Evolutionary conservation across 1,140 invertebrate genomes (phyloP).

Genomic region (Brachionus manjavacas): DNA sequence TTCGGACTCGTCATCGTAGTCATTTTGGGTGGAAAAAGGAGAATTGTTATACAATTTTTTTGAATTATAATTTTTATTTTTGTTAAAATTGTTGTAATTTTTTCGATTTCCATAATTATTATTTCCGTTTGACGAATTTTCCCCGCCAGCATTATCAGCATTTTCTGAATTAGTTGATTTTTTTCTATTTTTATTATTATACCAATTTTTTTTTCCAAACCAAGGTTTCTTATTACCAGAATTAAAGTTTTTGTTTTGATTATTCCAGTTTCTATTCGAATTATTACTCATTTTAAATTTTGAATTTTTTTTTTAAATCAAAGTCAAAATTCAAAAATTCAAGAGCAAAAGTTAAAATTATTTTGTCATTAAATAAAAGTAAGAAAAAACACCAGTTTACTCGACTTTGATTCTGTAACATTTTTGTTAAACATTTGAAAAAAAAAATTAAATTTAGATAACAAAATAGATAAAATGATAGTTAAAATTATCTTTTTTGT

Average conservation of each 20-base stretch:
- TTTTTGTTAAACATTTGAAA: too few relatives aligned
- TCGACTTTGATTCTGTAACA: too few relatives aligned
- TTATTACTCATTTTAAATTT: constrained; percentile 4
- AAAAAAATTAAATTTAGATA: too few relatives aligned
- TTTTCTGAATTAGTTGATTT: background rate
- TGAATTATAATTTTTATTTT: background rate
- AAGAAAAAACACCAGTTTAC: background rate
- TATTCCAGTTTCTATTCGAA: constrained; percentile 22
- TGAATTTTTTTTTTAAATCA: background rate
- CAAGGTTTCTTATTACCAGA: constrained; percentile 9
- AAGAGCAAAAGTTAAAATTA: background rate
- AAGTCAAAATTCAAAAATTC: background rate
- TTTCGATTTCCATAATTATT: background rate
- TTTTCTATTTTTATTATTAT: constrained; percentile 12
- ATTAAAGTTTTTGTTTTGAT: constrained; percentile 4
- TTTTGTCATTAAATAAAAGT: background rate
- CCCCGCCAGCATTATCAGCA: background rate
- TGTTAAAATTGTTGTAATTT: constrained; percentile 8
- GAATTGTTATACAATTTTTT: constrained; percentile 34
- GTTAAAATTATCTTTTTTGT: too few relatives aligned
- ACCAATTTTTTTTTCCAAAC: constrained; percentile 35
- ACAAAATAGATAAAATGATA: too few relatives aligned
- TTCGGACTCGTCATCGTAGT: constrained; percentile 21
- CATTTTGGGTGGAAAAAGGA: background rate
- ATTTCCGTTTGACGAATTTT: background rate